Evolutionary conservation across 2,888 invertebrate genomes (phyloP).

Genomic region (Chalcis sispes): DNA sequence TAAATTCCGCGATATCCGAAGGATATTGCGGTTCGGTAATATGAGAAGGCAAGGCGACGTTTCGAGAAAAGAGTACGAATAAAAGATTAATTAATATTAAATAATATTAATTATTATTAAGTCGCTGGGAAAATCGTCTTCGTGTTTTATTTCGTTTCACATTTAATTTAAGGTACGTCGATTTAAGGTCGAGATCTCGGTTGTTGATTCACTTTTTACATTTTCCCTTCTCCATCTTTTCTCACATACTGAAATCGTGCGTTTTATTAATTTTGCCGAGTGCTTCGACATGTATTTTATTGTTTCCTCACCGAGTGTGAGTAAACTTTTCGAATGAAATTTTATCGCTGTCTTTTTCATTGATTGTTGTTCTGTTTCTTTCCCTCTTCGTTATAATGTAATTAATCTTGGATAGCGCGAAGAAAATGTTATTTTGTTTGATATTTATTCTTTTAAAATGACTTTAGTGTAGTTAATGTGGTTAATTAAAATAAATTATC

Average conservation of each 20-base stretch:
- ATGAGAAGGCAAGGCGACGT: neutral
- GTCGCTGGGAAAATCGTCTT: conserved; percentile 27
- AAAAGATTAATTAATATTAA: too few species aligned
- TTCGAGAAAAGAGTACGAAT: conserved; percentile 3
- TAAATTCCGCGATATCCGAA: conserved; percentile 16
- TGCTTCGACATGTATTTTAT: neutral
- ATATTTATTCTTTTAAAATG: too few species aligned
- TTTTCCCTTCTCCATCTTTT: too few species aligned
- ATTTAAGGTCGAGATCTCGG: too few species aligned
- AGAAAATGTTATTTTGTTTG: too few species aligned
- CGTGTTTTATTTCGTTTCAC: neutral
- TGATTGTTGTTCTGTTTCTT: too few species aligned
- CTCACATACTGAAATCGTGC: neutral
- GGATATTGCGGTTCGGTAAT: conserved; percentile 13
- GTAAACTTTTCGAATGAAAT: neutral
- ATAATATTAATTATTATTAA: too few species aligned
- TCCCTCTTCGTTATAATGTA: neutral
- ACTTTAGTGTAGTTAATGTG: too few species aligned
- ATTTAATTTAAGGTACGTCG: conserved; percentile 24
- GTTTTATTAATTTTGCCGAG: conserved; percentile 22
- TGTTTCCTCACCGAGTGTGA: neutral
- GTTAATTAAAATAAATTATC: too few species aligned
- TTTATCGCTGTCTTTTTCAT: neutral
- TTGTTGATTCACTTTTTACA: conserved; percentile 17
- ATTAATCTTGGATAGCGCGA: too few species aligned